A percentile compares a stretch with the other conserved stretches of the same genome.
Evolutionary conservation across 2,888 invertebrate species (phyloP).

Genomic region (Exocentrus adspersus): DNA sequence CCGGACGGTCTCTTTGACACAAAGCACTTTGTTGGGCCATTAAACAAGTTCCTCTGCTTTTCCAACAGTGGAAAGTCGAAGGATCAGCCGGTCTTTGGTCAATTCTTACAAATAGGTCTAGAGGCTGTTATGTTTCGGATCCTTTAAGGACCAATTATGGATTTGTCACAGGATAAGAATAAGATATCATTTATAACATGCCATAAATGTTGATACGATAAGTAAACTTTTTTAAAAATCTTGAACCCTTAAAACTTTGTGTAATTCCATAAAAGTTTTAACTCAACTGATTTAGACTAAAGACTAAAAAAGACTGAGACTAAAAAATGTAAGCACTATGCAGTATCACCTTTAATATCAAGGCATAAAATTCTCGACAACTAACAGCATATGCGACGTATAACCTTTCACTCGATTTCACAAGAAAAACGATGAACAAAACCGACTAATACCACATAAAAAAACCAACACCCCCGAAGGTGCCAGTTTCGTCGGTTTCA

Average conservation of each 20-base stretch:
- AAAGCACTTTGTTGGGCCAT: conserved; percentile 36
- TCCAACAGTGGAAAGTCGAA: not conserved
- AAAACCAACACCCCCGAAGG: not conserved
- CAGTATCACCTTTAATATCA: too few species aligned
- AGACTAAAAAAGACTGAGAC: too few species aligned
- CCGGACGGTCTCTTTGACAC: conserved; percentile 34
- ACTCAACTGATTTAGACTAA: too few species aligned
- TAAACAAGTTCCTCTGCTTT: conserved; percentile 37
- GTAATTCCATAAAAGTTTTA: too few species aligned
- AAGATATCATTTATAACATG: too few species aligned
- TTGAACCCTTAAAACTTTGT: too few species aligned
- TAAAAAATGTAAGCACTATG: too few species aligned
- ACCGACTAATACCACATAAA: not conserved
- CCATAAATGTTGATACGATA: too few species aligned
- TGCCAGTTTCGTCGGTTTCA: not conserved
- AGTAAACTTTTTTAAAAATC: too few species aligned
- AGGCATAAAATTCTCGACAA: not conserved
- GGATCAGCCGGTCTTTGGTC: not conserved
- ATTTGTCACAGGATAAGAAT: too few species aligned
- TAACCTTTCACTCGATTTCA: not conserved
- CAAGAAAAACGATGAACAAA: not conserved
- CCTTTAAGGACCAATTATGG: too few species aligned
- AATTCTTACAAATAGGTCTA: not conserved
- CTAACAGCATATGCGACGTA: not conserved
- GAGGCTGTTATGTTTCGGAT: not conserved